Conservation (phyloP, 2,113 vertebrate species). For the Oryzias melastigma region DNA sequence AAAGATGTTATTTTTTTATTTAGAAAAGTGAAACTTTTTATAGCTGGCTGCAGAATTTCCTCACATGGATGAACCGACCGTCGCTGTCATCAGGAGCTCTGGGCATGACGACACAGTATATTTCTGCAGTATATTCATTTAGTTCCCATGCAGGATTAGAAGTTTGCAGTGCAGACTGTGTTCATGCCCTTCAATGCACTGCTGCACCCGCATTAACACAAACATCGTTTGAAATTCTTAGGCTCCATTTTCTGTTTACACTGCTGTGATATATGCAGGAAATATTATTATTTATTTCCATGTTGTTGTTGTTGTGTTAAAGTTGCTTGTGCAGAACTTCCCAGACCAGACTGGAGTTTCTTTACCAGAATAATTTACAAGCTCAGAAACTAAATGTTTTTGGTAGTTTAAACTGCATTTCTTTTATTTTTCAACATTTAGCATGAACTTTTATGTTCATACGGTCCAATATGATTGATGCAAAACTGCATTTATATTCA, state of each 20-base stretch:
- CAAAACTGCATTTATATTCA: no score
- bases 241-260: constrained; percentile 31
- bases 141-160: constrained; percentile 46
- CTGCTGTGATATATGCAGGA: constrained; percentile 31
- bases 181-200: constrained; percentile 48
- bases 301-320: not conserved
- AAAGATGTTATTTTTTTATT: not conserved
- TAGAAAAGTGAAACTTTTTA: not conserved
- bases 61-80: constrained; percentile 19
- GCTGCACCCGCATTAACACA: constrained; percentile 45
- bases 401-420: no score
- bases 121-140: constrained; percentile 36
- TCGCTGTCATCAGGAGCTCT: constrained; percentile 19
- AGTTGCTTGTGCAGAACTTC: no score
- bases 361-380: no score
- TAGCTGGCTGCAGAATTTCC: constrained; percentile 19
- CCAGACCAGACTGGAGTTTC: no score
- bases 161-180: constrained; percentile 42
- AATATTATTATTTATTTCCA: constrained; percentile 10
- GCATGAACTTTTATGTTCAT: no score
- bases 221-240: constrained; percentile 34
- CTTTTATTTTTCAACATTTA: no score
- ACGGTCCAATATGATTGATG: no score
- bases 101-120: constrained; percentile 9
- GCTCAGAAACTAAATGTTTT: no score